Evolutionary conservation across 2,888 invertebrate genomes (phyloP).

Genomic region (Melipona beecheii): DNA sequence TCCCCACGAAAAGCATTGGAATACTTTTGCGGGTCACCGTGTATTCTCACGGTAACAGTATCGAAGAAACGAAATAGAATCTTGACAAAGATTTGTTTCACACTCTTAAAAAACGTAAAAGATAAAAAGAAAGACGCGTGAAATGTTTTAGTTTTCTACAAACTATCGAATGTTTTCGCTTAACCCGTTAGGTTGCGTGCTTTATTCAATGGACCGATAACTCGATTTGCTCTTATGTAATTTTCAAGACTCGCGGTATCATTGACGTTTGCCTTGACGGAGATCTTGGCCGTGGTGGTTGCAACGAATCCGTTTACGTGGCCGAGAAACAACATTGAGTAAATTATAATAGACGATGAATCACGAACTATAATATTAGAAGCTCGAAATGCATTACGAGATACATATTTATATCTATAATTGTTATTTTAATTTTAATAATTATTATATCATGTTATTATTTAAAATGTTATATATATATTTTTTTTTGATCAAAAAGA

Average conservation of each 20-base stretch:
- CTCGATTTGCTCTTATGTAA: constrained; percentile 55
- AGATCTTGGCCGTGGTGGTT: constrained; percentile 60
- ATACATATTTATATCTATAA: neutral
- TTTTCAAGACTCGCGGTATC: constrained; percentile 42
- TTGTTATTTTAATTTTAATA: no score
- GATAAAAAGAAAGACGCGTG: no score
- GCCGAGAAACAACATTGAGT: constrained; percentile 17
- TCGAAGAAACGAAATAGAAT: neutral
- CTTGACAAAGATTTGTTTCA: neutral
- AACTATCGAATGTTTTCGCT: neutral
- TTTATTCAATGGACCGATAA: constrained; percentile 53
- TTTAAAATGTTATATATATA: no score
- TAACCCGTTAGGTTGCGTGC: neutral
- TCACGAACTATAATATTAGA: neutral
- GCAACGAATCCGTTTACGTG: constrained; percentile 54
- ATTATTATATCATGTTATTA: no score
- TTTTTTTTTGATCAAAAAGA: no score
- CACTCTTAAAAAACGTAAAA: neutral
- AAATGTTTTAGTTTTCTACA: neutral
- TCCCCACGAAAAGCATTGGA: no score
- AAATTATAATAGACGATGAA: constrained; percentile 18
- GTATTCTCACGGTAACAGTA: neutral
- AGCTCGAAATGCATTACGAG: neutral
- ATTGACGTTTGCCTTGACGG: constrained; percentile 52
- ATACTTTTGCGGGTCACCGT: neutral